Evolutionary conservation across 1,140 invertebrate species (phyloP).

Genomic region (Augochlora pura): DNA sequence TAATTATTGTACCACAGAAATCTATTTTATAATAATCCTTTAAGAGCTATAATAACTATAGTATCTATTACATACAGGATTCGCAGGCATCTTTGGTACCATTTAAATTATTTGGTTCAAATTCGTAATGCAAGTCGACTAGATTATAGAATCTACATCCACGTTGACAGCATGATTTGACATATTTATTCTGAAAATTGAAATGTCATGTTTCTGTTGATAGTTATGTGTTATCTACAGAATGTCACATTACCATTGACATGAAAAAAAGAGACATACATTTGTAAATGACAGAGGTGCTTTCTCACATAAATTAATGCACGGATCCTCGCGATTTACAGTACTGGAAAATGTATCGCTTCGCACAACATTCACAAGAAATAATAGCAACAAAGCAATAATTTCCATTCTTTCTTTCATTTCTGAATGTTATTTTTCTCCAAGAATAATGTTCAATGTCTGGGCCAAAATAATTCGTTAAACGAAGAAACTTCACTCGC

Average conservation of each 20-base stretch:
- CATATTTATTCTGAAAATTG: constrained; percentile 66
- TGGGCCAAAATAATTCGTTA: constrained; percentile 10
- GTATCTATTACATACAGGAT: constrained; percentile 64
- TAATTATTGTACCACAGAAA: neutral
- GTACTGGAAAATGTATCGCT: constrained; percentile 66
- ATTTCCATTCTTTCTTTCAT: constrained; percentile 51
- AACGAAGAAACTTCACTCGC: constrained; percentile 19
- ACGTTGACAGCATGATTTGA: constrained; percentile 74
- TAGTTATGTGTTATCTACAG: constrained; percentile 8
- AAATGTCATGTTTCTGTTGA: constrained; percentile 18
- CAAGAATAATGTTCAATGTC: neutral
- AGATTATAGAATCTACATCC: constrained; percentile 78
- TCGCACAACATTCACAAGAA: constrained; percentile 34
- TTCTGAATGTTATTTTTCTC: neutral
- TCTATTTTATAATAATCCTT: neutral
- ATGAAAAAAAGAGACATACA: constrained; percentile 30
- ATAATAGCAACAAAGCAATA: constrained; percentile 39
- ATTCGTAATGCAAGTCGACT: constrained; percentile 65
- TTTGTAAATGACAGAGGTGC: constrained; percentile 54
- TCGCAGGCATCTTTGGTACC: constrained; percentile 72
- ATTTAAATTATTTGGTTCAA: constrained; percentile 68
- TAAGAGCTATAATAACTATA: constrained; percentile 3
- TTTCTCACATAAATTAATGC: constrained; percentile 71
- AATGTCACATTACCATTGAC: neutral
- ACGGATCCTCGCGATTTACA: constrained; percentile 69